phyloP scores from a whole-genome alignment of 2,113 vertebrate genomes.

The Naja naja region DNA sequence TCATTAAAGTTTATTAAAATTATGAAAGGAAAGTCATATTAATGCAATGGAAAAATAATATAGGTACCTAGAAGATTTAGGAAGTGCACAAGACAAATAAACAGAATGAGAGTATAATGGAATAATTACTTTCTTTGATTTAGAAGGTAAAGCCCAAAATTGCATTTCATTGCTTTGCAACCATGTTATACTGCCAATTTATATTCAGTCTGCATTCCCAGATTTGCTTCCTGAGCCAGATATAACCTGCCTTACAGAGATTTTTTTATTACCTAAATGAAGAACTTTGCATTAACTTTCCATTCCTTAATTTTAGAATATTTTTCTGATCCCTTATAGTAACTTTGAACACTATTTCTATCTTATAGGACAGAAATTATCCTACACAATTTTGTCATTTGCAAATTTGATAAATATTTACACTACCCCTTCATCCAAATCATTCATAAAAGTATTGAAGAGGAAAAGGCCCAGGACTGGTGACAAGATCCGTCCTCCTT shows the following conservation, averaged over 20 bases:
- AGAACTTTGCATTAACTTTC: neutral
- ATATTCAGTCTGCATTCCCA: neutral
- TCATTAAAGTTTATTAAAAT: neutral
- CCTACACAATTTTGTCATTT: neutral
- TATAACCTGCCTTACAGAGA: neutral
- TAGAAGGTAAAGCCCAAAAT: neutral
- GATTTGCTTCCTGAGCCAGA: neutral
- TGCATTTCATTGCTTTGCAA: neutral
- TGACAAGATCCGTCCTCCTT: no score
- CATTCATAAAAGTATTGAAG: neutral
- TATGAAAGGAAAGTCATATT: neutral
- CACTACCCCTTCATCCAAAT: neutral
- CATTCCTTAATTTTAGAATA: neutral
- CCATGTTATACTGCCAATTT: neutral
- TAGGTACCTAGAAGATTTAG: neutral
- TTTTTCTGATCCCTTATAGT: neutral
- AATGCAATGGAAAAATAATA: neutral
- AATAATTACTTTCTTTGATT: neutral
- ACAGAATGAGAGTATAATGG: neutral
- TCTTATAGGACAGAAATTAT: neutral
- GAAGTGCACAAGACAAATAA: neutral
- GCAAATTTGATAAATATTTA: neutral
- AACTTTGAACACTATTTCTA: neutral
- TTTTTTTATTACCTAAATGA: neutral
- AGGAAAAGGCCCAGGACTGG: neutral